Conservation (phyloP, 1,140 invertebrate species). For the Drosophila carrolli region DNA sequence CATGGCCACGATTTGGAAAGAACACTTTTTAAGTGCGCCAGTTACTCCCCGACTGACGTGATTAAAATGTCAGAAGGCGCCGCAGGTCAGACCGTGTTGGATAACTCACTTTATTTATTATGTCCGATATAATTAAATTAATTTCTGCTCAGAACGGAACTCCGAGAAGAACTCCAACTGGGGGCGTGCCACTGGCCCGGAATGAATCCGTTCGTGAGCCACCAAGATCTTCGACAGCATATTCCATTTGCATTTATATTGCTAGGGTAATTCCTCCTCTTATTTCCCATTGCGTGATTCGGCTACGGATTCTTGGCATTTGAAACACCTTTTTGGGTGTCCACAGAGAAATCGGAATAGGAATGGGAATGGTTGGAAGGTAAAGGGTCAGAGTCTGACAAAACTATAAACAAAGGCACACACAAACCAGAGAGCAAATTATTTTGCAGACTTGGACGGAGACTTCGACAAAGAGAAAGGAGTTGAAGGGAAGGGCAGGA, state of each 20-base stretch:
- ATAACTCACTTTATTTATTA: conserved; percentile 75
- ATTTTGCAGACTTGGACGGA: conserved; percentile 61
- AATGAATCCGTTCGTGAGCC: conserved; percentile 70
- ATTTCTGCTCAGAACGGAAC: conserved; percentile 47
- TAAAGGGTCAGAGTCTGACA: conserved; percentile 33
- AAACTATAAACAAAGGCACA: conserved; percentile 77
- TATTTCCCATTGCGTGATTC: conserved; percentile 65
- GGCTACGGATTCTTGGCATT: conserved; percentile 71
- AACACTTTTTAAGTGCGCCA: conserved; percentile 58
- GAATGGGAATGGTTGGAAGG: background rate
- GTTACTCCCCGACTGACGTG: conserved; percentile 58
- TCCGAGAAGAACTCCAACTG: background rate
- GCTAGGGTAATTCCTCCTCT: conserved; percentile 14
- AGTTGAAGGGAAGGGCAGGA: conserved; percentile 17
- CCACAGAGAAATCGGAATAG: conserved; percentile 22
- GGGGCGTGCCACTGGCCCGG: conserved; percentile 54
- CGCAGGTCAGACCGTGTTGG: conserved; percentile 40
- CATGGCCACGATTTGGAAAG: conserved; percentile 21
- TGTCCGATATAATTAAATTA: conserved; percentile 73
- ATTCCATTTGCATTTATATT: conserved; percentile 65
- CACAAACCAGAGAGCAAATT: conserved; percentile 74
- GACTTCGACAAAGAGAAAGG: background rate
- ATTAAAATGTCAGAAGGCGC: conserved; percentile 72
- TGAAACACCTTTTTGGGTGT: conserved; percentile 76
- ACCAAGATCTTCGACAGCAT: conserved; percentile 58